phyloP scores from a whole-genome alignment of 2,797 vertebrate species.

The Poeciliopsis presidionis region DNA sequence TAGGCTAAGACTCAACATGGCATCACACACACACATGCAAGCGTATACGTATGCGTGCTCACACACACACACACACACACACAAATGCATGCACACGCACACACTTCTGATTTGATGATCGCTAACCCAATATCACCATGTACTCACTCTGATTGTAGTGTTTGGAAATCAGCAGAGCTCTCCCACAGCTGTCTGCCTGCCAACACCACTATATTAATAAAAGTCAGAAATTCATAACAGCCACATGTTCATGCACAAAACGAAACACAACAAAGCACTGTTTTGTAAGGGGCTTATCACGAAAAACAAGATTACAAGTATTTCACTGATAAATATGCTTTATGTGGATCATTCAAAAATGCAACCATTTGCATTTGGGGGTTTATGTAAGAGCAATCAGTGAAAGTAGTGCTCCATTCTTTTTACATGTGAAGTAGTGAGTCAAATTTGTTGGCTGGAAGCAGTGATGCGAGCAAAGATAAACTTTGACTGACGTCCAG shows the following conservation, averaged over 20 bases:
- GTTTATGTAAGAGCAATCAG: conserved; percentile 17
- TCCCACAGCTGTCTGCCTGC: conserved; percentile 6
- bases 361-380: conserved; percentile 3
- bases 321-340: conserved; percentile 29
- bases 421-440: conserved; percentile 13
- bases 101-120: conserved; percentile 23
- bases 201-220: not conserved
- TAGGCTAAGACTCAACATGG: conserved; percentile 21
- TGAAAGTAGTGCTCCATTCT: conserved; percentile 7
- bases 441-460: conserved; percentile 4
- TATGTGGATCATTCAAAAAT: conserved; percentile 6
- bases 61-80: conserved; percentile 3
- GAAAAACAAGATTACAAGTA: not conserved
- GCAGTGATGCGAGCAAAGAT: conserved; percentile 6
- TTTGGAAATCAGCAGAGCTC: conserved; percentile 17
- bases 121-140: conserved; percentile 30
- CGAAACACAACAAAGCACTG: not conserved
- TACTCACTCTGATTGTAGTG: conserved; percentile 9
- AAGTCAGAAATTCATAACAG: not conserved
- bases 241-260: conserved; percentile 2
- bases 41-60: not conserved
- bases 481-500: conserved; percentile 23
- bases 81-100: not conserved
- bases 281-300: not conserved
- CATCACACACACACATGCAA: not conserved